Evolutionary conservation across 1,140 invertebrate species (phyloP).

Genomic region (Drosophila arawakana): DNA sequence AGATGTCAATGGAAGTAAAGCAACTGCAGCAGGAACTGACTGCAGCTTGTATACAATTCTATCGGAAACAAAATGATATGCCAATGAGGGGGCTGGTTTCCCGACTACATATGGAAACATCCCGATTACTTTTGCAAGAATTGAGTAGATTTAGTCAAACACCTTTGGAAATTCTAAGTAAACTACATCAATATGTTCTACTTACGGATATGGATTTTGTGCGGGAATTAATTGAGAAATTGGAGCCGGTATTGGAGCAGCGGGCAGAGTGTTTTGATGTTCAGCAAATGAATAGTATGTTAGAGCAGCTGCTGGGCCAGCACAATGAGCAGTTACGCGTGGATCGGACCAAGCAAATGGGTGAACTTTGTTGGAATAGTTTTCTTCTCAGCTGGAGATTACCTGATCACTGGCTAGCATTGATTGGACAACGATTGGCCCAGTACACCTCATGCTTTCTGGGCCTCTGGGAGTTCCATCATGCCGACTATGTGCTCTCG

Average conservation of each 20-base stretch:
- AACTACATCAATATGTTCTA: conserved; percentile 54
- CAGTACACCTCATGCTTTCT: conserved; percentile 34
- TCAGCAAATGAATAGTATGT: conserved; percentile 17
- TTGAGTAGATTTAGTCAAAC: neutral
- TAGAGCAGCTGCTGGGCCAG: conserved; percentile 14
- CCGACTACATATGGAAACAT: conserved; percentile 23
- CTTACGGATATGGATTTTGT: conserved; percentile 44
- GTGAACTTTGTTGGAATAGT: conserved; percentile 41
- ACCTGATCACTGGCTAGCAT: conserved; percentile 18
- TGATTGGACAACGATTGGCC: conserved; percentile 20
- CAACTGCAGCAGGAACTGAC: neutral
- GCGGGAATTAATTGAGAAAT: conserved; percentile 26
- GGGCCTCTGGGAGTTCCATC: conserved; percentile 53
- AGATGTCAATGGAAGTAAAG: neutral
- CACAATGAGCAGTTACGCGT: conserved; percentile 31
- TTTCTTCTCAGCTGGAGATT: conserved; percentile 43
- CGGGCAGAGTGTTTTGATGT: conserved; percentile 9
- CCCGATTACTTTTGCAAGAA: neutral
- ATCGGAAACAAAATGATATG: neutral
- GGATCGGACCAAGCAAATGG: neutral
- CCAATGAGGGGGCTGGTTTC: conserved; percentile 5
- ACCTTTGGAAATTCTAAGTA: conserved; percentile 25
- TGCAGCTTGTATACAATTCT: neutral
- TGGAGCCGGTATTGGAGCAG: conserved; percentile 44
- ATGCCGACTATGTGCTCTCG: conserved; percentile 48